These are phyloP conservation scores for Bellardia bayeri DNA, from an alignment of 2,888 invertebrate species.

Conservation along the genomic window DNA sequence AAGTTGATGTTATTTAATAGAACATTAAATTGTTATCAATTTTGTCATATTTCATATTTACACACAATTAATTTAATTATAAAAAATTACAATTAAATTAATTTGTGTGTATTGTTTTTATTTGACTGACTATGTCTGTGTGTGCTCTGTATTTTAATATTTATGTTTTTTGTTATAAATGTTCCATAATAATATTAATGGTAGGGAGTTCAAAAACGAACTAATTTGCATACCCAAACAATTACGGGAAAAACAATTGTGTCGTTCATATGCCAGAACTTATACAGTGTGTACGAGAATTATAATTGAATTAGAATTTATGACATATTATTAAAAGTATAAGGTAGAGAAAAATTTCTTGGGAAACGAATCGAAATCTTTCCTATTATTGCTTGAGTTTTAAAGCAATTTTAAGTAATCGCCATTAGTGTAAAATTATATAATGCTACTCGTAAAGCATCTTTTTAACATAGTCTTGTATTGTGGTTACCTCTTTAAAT, in stretches of 20 bases:
- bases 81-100: slow-evolving; percentile 30
- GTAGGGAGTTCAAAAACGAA: neutral
- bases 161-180: slow-evolving; percentile 11
- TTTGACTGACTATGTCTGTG: neutral
- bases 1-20: neutral
- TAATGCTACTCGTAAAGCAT: too few relatives aligned
- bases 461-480: too few relatives aligned
- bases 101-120: slow-evolving; percentile 10
- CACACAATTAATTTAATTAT: slow-evolving; percentile 53
- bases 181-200: neutral
- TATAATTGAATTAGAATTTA: too few relatives aligned
- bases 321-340: too few relatives aligned
- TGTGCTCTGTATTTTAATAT: neutral
- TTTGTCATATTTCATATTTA: slow-evolving; percentile 37
- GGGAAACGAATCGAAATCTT: too few relatives aligned
- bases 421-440: too few relatives aligned
- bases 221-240: slow-evolving; percentile 36
- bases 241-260: neutral
- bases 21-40: slow-evolving; percentile 40
- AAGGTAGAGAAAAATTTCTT: too few relatives aligned
- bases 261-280: neutral
- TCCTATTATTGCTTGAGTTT: too few relatives aligned
- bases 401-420: too few relatives aligned
- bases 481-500: too few relatives aligned
- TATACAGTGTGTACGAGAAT: neutral